phyloP scores from a whole-genome alignment of 1,140 invertebrate species.

The Probaryconus sp. region DNA sequence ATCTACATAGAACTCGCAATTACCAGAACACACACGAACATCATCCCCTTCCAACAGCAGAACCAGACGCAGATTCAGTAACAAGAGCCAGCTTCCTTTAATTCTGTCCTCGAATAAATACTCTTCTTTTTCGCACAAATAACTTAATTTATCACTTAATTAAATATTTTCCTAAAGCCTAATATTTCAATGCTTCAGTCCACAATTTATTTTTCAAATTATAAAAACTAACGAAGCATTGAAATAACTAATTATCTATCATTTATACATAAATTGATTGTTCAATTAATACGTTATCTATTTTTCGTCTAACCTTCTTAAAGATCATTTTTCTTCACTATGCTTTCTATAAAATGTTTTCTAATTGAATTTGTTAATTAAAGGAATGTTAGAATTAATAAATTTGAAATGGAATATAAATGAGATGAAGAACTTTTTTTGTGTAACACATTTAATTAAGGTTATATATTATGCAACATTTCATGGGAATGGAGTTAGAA shows the following conservation, averaged over 20 bases:
- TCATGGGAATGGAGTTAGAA: slow-evolving; percentile 12
- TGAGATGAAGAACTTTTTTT: too few relatives aligned
- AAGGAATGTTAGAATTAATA: too few relatives aligned
- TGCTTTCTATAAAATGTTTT: too few relatives aligned
- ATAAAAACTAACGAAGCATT: too few relatives aligned
- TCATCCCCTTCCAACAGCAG: slow-evolving; percentile 66
- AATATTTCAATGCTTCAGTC: too few relatives aligned
- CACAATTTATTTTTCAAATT: too few relatives aligned
- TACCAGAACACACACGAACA: slow-evolving; percentile 72
- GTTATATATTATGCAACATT: slow-evolving; percentile 35
- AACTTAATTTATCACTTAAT: slow-evolving; percentile 21
- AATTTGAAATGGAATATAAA: slow-evolving; percentile 4
- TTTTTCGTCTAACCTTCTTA: too few relatives aligned
- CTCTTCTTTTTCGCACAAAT: slow-evolving; percentile 1
- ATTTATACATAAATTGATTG: too few relatives aligned
- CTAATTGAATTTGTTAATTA: too few relatives aligned
- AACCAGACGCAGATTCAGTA: slow-evolving; percentile 32
- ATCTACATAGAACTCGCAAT: slow-evolving; percentile 77
- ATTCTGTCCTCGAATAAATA: slow-evolving; percentile 44
- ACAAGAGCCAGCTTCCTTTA: slow-evolving; percentile 53
- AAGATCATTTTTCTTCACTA: too few relatives aligned
- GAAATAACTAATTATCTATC: too few relatives aligned
- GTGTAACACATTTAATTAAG: slow-evolving; percentile 41
- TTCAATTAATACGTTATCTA: too few relatives aligned
- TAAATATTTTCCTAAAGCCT: slow-evolving; percentile 26